Percentiles rank a stretch among this genome's conserved stretches.
phyloP scores from a whole-genome alignment of 2,797 vertebrate genomes.

The Chelonia mydas region DNA sequence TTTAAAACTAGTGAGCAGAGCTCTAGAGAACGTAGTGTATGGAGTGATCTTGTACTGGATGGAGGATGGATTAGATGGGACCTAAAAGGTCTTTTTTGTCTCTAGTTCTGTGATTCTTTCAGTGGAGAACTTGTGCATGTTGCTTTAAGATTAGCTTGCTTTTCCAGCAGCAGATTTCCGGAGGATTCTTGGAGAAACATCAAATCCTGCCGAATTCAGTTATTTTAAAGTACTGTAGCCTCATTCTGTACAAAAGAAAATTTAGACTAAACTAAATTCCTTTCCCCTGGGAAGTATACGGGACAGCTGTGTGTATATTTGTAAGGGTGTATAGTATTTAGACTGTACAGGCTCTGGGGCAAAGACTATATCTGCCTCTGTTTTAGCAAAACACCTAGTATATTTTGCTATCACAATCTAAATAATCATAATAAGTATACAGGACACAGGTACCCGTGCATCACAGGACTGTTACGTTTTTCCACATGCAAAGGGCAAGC shows the following conservation, averaged over 20 bases:
- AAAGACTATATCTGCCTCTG: accelerated
- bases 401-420: accelerated
- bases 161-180: slow-evolving; percentile 74
- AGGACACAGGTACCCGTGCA: not conserved
- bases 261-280: accelerated
- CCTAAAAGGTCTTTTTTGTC: slow-evolving; percentile 16
- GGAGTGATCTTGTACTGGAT: not conserved
- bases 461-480: not conserved
- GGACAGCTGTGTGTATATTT: not conserved
- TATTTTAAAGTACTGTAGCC: slow-evolving; percentile 30
- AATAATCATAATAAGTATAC: not conserved
- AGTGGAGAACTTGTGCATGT: slow-evolving; percentile 8
- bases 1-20: not conserved
- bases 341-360: not conserved
- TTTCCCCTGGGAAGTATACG: not conserved
- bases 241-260: accelerated
- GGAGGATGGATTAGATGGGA: not conserved
- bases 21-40: accelerated
- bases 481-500: not conserved
- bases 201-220: slow-evolving; percentile 66
- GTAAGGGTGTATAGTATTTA: not conserved
- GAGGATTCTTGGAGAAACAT: slow-evolving; percentile 70
- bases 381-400: accelerated
- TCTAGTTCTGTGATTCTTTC: not conserved
- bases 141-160: slow-evolving; percentile 73